Conservation (phyloP, 2,888 invertebrate species). For the Drosophila parthenogenetica region DNA sequence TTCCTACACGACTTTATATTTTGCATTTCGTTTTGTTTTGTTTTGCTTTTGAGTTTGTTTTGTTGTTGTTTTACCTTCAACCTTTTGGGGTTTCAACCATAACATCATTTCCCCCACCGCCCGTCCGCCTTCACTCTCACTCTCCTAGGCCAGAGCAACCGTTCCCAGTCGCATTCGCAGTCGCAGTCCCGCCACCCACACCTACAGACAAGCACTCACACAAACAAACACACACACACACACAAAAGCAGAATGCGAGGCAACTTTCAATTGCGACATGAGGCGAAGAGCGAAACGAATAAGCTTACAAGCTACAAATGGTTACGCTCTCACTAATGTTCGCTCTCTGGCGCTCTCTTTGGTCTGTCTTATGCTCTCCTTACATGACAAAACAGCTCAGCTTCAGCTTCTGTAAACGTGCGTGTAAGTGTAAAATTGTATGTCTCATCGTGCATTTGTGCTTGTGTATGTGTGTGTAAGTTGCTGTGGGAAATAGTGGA, state of each 20-base stretch:
- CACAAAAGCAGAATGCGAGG: slow-evolving; percentile 37
- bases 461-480: slow-evolving; percentile 28
- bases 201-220: slow-evolving; percentile 29
- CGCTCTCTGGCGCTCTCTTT: slow-evolving; percentile 18
- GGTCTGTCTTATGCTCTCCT: slow-evolving; percentile 33
- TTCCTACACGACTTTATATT: slow-evolving; percentile 67
- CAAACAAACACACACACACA: slow-evolving; percentile 12
- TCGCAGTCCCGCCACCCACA: slow-evolving; percentile 36
- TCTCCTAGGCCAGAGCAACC: slow-evolving; percentile 8
- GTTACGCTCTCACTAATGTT: slow-evolving; percentile 33
- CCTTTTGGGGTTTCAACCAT: slow-evolving; percentile 69
- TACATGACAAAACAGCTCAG: slow-evolving; percentile 72
- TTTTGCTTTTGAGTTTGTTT: slow-evolving; percentile 54
- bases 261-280: slow-evolving; percentile 80
- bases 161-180: slow-evolving; percentile 27
- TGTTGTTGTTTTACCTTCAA: slow-evolving; percentile 72
- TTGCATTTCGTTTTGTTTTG: slow-evolving; percentile 57
- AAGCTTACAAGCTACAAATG: slow-evolving; percentile 37
- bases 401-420: slow-evolving; percentile 60
- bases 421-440: slow-evolving; percentile 41
- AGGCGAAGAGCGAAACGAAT: slow-evolving; percentile 55
- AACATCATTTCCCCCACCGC: slow-evolving; percentile 18
- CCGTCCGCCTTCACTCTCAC: slow-evolving; percentile 6
- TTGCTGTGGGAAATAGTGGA: slow-evolving; percentile 74
- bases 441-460: slow-evolving; percentile 24